Evolutionary conservation across 2,797 vertebrate species (phyloP).

Genomic region (Sebastes oblongus): DNA sequence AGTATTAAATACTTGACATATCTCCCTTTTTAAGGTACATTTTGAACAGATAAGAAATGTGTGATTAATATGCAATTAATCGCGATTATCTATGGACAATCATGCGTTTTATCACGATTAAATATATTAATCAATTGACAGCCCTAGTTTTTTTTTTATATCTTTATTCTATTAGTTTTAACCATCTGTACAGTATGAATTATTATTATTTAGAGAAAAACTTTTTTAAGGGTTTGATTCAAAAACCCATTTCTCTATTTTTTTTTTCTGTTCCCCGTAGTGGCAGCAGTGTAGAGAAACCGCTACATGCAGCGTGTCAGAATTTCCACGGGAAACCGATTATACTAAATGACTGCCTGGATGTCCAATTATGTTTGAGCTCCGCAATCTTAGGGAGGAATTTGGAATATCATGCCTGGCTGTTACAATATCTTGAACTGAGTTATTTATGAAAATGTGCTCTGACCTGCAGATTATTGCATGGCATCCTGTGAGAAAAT

Average conservation of each 20-base stretch:
- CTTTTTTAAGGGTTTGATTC: neutral
- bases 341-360: constrained; percentile 61
- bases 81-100: too few species aligned
- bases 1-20: too few species aligned
- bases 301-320: constrained; percentile 22
- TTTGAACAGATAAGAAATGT: too few species aligned
- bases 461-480: constrained; percentile 64
- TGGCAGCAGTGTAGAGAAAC: constrained; percentile 9
- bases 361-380: constrained; percentile 63
- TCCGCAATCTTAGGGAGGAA: constrained; percentile 44
- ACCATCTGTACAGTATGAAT: neutral
- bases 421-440: constrained; percentile 59
- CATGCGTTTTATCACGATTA: too few species aligned
- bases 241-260: neutral
- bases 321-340: constrained; percentile 54
- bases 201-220: neutral
- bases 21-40: too few species aligned
- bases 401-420: constrained; percentile 60
- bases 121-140: too few species aligned
- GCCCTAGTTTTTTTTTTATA: too few species aligned
- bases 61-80: too few species aligned
- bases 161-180: neutral
- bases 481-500: constrained; percentile 52
- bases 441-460: constrained; percentile 66
- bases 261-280: neutral